Conservation (phyloP, 1,140 invertebrate genomes). For the Ceratina calcarata region DNA sequence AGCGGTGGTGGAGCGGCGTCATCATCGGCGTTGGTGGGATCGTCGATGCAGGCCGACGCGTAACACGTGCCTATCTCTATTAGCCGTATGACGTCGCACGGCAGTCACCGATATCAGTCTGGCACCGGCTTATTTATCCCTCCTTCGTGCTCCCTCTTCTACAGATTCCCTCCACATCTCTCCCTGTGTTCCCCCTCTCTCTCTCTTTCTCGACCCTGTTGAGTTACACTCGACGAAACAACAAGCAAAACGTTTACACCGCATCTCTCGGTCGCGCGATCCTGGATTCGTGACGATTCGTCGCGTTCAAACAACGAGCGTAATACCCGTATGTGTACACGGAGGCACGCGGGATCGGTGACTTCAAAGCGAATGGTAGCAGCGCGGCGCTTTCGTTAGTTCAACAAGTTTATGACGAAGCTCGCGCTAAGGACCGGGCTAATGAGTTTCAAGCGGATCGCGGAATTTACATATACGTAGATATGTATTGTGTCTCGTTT, state of each 20-base stretch:
- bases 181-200: background rate
- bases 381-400: slow-evolving; percentile 47
- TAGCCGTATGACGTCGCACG: slow-evolving; percentile 74
- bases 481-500: background rate
- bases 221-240: background rate
- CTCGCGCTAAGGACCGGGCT: slow-evolving; percentile 41
- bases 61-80: slow-evolving; percentile 79
- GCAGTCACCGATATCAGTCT: slow-evolving; percentile 71
- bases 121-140: slow-evolving; percentile 73
- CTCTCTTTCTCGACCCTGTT: too few relatives aligned
- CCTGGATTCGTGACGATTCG: slow-evolving; percentile 69
- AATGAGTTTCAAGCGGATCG: slow-evolving; percentile 50
- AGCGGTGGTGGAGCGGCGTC: slow-evolving; percentile 35
- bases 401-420: slow-evolving; percentile 51
- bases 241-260: background rate
- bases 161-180: too few relatives aligned
- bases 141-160: background rate
- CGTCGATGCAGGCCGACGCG: slow-evolving; percentile 53
- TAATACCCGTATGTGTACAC: slow-evolving; percentile 43
- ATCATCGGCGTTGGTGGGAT: slow-evolving; percentile 52
- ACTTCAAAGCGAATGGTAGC: slow-evolving; percentile 62
- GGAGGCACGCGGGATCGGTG: slow-evolving; percentile 56
- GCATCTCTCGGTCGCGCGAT: slow-evolving; percentile 14
- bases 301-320: slow-evolving; percentile 71
- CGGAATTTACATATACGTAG: slow-evolving; percentile 41